These are phyloP conservation scores for Sebastes trivittatus DNA, from an alignment of 2,797 vertebrate genomes.

Conservation along the genomic window DNA sequence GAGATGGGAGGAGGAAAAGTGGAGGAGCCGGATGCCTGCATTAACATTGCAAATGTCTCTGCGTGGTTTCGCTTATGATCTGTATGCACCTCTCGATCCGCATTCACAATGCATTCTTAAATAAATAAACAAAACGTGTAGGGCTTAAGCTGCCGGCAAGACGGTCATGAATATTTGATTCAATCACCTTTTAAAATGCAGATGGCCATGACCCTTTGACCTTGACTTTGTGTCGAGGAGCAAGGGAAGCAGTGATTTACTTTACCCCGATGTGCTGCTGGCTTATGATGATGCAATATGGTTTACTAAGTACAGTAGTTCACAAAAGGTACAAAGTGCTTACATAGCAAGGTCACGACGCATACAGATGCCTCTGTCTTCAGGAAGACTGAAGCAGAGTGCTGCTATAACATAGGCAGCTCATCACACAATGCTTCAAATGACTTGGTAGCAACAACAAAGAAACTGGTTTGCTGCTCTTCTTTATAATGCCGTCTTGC, in stretches of 20 bases:
- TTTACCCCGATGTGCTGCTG: background rate
- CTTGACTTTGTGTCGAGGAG: constrained; percentile 43
- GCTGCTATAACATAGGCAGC: background rate
- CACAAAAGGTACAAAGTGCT: constrained; percentile 29
- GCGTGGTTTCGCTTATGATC: constrained; percentile 43
- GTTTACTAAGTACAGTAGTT: constrained; percentile 10
- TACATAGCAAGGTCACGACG: constrained; percentile 44
- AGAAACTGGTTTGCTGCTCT: background rate
- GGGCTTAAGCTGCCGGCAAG: constrained; percentile 36
- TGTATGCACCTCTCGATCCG: constrained; percentile 32
- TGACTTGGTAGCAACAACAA: background rate
- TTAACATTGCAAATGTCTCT: constrained; percentile 73
- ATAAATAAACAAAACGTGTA: constrained; percentile 66
- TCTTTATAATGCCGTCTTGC: background rate
- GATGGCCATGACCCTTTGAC: constrained; percentile 61
- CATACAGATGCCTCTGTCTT: background rate
- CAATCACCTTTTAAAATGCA: constrained; percentile 64
- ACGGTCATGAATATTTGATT: constrained; percentile 74
- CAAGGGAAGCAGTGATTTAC: constrained; percentile 53
- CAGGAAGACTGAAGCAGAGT: background rate
- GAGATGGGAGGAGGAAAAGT: constrained; percentile 11
- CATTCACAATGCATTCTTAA: constrained; percentile 37
- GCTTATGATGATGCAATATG: constrained; percentile 28
- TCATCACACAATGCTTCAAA: background rate
- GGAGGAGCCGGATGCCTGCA: constrained; percentile 29